phyloP scores from a whole-genome alignment of 2,888 invertebrate species.

The Volucella inflata region DNA sequence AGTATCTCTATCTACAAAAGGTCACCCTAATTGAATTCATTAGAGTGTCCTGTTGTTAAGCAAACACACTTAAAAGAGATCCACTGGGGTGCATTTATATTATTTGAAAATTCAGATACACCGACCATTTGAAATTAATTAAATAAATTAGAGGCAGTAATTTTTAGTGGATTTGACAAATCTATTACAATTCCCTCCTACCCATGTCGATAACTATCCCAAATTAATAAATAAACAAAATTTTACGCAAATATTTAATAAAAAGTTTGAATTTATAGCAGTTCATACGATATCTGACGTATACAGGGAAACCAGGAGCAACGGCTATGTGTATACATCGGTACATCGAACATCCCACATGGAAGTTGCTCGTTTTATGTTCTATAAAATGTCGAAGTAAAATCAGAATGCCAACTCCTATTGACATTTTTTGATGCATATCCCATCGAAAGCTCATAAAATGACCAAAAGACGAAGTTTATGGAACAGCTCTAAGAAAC shows the following conservation, averaged over 20 bases:
- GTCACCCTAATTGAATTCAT: too few species aligned
- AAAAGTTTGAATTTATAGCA: constrained; percentile 27
- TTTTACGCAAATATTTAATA: constrained; percentile 45
- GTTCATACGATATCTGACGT: neutral
- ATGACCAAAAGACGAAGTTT: constrained; percentile 36
- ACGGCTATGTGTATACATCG: too few species aligned
- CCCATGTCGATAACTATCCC: neutral
- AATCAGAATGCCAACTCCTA: neutral
- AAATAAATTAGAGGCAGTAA: too few species aligned
- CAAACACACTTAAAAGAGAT: too few species aligned
- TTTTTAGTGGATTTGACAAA: too few species aligned
- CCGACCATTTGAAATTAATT: too few species aligned
- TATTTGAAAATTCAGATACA: too few species aligned
- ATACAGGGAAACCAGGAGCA: neutral
- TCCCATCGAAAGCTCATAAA: constrained; percentile 1
- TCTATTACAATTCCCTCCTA: neutral
- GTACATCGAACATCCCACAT: neutral
- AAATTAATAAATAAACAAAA: constrained; percentile 18
- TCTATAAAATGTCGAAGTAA: neutral
- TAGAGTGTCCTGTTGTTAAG: too few species aligned
- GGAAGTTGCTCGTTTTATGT: constrained; percentile 9
- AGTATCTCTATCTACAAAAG: too few species aligned
- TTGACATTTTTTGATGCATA: neutral
- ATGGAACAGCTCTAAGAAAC: constrained; percentile 16
- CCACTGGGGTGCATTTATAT: too few species aligned